phyloP scores from a whole-genome alignment of 1,140 invertebrate genomes.

The Gonatopus flavifemur region DNA sequence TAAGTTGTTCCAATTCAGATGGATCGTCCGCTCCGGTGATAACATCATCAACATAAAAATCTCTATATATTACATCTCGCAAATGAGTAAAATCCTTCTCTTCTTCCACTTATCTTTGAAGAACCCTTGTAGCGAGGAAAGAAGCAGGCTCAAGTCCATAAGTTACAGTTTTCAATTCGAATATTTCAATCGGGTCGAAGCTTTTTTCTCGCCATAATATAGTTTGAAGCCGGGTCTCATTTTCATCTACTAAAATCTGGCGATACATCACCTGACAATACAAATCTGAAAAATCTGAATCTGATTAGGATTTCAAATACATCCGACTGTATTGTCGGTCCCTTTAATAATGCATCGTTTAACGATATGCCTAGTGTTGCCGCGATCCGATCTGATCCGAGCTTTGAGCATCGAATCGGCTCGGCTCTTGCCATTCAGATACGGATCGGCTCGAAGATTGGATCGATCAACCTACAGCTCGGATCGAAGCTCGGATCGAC shows the following conservation, averaged over 20 bases:
- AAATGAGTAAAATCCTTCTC: constrained; percentile 16
- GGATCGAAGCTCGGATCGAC: too few relatives aligned
- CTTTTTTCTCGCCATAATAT: constrained; percentile 40
- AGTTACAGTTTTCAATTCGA: constrained; percentile 25
- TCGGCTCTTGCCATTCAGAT: too few relatives aligned
- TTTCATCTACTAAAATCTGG: constrained; percentile 13
- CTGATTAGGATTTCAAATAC: background rate
- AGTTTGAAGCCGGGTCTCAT: constrained; percentile 30
- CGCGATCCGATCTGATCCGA: too few relatives aligned
- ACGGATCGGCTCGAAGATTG: too few relatives aligned
- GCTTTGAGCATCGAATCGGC: too few relatives aligned
- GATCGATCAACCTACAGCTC: too few relatives aligned
- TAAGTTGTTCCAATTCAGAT: background rate
- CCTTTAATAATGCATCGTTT: background rate
- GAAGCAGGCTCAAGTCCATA: too few relatives aligned
- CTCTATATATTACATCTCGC: constrained; percentile 13
- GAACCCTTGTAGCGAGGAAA: constrained; percentile 28
- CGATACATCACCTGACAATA: background rate
- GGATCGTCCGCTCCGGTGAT: constrained; percentile 16
- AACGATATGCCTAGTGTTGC: background rate
- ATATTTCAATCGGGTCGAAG: constrained; percentile 12
- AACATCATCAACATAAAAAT: constrained; percentile 44
- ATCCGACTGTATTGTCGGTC: background rate
- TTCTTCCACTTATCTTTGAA: constrained; percentile 20
- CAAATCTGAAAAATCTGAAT: background rate